Evolutionary conservation across 2,113 vertebrate species (phyloP).

Genomic region (Microcebus jonahi): DNA sequence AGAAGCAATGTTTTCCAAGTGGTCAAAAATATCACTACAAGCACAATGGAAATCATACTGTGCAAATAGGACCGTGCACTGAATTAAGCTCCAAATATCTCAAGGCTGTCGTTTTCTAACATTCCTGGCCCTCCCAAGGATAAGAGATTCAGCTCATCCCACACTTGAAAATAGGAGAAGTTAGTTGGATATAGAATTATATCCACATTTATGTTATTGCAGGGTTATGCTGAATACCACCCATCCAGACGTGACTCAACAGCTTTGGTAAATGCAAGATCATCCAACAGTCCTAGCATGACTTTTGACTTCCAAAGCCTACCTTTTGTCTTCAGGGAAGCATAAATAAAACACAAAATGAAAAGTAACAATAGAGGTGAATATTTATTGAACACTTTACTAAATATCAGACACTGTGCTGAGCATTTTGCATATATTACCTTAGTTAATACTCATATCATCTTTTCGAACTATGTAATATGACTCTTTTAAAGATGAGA

Average conservation of each 20-base stretch:
- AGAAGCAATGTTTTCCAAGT: conserved; percentile 43
- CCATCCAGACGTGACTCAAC: not conserved
- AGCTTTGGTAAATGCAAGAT: not conserved
- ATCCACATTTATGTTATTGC: not conserved
- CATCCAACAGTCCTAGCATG: not conserved
- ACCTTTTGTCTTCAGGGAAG: not conserved
- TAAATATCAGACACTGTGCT: not conserved
- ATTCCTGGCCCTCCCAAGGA: no score
- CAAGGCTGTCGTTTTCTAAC: not conserved
- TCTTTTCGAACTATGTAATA: not conserved
- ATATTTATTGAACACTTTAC: not conserved
- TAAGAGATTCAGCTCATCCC: not conserved
- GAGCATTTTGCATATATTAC: not conserved
- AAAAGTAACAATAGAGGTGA: not conserved
- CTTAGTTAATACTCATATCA: not conserved
- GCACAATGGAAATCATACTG: not conserved
- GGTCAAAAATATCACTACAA: conserved; percentile 23
- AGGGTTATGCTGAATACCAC: not conserved
- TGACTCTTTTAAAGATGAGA: not conserved
- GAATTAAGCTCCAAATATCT: not conserved
- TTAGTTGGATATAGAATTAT: not conserved
- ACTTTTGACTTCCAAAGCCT: not conserved
- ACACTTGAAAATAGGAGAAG: not conserved
- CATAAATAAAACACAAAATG: not conserved
- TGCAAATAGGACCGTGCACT: not conserved